A percentile compares a stretch with the other conserved stretches of the same genome.
These are phyloP conservation scores for Pantherophis guttatus DNA, from an alignment of 2,113 vertebrate species.

Conservation along the genomic window DNA sequence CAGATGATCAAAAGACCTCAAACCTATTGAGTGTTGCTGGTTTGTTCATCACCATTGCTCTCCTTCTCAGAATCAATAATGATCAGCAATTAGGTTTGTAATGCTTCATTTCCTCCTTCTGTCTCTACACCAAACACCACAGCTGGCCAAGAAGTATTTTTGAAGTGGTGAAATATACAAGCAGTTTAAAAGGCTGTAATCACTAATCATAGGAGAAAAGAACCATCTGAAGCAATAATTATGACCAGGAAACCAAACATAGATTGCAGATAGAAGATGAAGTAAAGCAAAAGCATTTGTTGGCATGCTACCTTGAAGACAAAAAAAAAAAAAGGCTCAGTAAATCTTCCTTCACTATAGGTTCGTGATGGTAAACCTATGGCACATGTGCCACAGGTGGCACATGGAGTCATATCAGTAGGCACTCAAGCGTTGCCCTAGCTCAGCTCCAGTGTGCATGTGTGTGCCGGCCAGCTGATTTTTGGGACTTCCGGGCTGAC, in stretches of 20 bases:
- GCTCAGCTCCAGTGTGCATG: too few relatives aligned
- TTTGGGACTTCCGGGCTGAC: too few relatives aligned
- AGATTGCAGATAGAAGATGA: background rate
- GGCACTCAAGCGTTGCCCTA: too few relatives aligned
- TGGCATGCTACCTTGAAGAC: too few relatives aligned
- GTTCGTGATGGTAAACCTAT: too few relatives aligned
- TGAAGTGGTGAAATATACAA: background rate
- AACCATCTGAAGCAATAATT: background rate
- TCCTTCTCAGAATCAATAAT: background rate
- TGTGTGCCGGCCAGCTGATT: too few relatives aligned
- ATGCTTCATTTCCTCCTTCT: background rate
- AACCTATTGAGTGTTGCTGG: background rate
- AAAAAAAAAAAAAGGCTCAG: background rate
- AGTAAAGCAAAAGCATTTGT: background rate
- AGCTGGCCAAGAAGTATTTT: background rate
- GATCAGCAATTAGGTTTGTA: background rate
- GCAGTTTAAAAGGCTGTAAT: background rate
- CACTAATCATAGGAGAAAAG: background rate
- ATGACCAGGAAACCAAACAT: background rate
- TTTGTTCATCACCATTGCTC: background rate
- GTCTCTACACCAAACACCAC: background rate
- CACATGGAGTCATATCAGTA: too few relatives aligned
- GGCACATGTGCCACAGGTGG: too few relatives aligned
- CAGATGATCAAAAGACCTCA: background rate
- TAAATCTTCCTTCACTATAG: background rate